Evolutionary conservation across 2,888 invertebrate species (phyloP).

Genomic region (Nymphalis polychloros): DNA sequence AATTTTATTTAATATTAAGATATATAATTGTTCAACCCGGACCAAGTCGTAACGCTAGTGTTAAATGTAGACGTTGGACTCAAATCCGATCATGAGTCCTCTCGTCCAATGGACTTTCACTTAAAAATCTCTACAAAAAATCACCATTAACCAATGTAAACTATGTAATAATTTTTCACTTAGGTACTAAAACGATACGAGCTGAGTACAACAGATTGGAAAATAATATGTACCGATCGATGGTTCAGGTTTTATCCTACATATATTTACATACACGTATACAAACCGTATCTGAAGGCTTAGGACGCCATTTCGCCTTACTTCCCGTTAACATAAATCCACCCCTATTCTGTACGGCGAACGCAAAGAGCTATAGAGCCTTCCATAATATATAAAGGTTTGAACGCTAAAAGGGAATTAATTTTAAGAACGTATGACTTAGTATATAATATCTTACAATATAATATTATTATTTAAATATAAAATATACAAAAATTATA

Average conservation of each 20-base stretch:
- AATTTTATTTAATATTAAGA: no score
- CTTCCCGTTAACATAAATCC: conserved; percentile 77
- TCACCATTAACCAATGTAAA: neutral
- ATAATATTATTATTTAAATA: neutral
- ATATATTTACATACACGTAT: conserved; percentile 45
- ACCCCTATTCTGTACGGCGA: conserved; percentile 50
- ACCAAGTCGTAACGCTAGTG: no score
- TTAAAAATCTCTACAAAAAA: neutral
- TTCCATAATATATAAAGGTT: conserved; percentile 32
- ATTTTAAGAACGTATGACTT: conserved; percentile 31
- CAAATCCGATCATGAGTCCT: no score
- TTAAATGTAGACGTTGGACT: no score
- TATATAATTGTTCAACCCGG: no score
- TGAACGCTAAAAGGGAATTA: conserved; percentile 14
- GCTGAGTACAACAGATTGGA: conserved; percentile 29
- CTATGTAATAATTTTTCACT: conserved; percentile 4
- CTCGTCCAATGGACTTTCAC: no score
- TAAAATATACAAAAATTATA: no score
- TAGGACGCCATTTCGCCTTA: conserved; percentile 70
- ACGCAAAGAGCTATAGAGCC: conserved; percentile 28
- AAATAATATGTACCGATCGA: conserved; percentile 39
- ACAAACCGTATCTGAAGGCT: conserved; percentile 70
- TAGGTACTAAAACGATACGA: neutral
- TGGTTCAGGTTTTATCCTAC: conserved; percentile 37
- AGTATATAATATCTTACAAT: neutral